Evolutionary conservation across 2,888 invertebrate genomes (phyloP).

Genomic region (Perdita meconis): DNA sequence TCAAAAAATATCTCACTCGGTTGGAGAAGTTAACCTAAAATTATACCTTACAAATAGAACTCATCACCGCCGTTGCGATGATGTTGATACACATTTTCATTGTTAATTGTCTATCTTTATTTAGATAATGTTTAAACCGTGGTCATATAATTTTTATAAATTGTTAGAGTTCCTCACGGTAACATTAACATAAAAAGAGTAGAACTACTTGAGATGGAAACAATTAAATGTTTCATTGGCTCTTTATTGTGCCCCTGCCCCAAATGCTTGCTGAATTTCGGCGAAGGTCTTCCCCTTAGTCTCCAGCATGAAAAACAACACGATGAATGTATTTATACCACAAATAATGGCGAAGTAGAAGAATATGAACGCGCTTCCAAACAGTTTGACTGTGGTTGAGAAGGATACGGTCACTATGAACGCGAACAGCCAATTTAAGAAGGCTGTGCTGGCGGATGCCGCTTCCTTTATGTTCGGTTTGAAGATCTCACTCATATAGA

Average conservation of each 20-base stretch:
- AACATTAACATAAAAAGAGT: no score
- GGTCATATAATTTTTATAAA: no score
- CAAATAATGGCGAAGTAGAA: slow-evolving; percentile 85
- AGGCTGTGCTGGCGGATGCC: slow-evolving; percentile 81
- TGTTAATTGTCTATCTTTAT: no score
- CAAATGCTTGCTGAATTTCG: slow-evolving; percentile 81
- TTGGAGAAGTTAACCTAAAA: no score
- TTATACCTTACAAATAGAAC: no score
- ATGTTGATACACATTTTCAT: no score
- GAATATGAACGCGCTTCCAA: slow-evolving; percentile 84
- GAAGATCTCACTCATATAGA: slow-evolving; percentile 85
- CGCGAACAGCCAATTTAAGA: slow-evolving; percentile 84
- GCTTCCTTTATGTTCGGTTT: slow-evolving; percentile 83
- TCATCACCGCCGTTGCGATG: no score
- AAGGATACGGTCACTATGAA: slow-evolving; percentile 84
- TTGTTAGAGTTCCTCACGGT: no score
- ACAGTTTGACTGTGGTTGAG: slow-evolving; percentile 79
- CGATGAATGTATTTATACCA: slow-evolving; percentile 84
- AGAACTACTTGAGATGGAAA: no score
- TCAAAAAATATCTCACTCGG: no score
- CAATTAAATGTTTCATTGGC: no score
- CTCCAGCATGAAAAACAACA: slow-evolving; percentile 85
- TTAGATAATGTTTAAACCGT: no score
- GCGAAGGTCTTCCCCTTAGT: slow-evolving; percentile 84
- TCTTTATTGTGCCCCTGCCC: slow-evolving; percentile 33